Evolutionary conservation across 2,888 invertebrate genomes (phyloP), one percentile per base, ranked within the genome.

Genomic region (Physocephala rufipes): DNA sequence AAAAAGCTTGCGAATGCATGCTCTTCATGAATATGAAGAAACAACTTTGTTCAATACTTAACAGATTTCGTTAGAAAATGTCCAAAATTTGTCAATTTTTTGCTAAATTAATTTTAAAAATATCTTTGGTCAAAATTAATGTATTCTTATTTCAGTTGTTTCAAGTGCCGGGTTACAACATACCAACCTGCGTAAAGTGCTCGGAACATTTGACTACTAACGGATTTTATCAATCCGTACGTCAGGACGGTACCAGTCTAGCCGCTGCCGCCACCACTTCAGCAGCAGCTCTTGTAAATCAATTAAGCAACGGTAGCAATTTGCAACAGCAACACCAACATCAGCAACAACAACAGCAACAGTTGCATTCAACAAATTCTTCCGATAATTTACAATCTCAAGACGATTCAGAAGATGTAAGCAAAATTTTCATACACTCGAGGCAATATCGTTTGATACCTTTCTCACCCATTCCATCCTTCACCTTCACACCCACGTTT

Each of bases 101-200:
- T 13, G 9, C 5, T 5, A 15, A 49, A 16, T 5, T 49, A 16
- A 16, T 13, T 0, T 16, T 49, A 49, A 49, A 13, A 19, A 64
- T 51, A 26, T 55, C 72, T 55, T 55, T 73, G 66, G 36, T 49
- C 36, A 36, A 36, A 5, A 47, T 45, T 65, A n/a, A 24, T 71
- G 5, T 49, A 13, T 26, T 62, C 45, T 71, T 45, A 47, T 76
- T 80, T 55, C 78, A 85, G 85, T 80, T 86, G 78, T 86, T 85
- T 76, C 86, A 86, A 83, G 86, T 86, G 71, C 85, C 86, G 78
- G 86, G 86, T 72, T 86, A 86, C 80, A 85, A 83, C 79, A 81
- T 86, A 77, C 86, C 85, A 76, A 86, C 86, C 73, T 86, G 86
- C 81, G 84, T 84, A 61, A 86, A 86, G 82, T 86, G 86, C 79